phyloP scores from a whole-genome alignment of 2,888 invertebrate species.

The Parascotia fuliginaria region DNA sequence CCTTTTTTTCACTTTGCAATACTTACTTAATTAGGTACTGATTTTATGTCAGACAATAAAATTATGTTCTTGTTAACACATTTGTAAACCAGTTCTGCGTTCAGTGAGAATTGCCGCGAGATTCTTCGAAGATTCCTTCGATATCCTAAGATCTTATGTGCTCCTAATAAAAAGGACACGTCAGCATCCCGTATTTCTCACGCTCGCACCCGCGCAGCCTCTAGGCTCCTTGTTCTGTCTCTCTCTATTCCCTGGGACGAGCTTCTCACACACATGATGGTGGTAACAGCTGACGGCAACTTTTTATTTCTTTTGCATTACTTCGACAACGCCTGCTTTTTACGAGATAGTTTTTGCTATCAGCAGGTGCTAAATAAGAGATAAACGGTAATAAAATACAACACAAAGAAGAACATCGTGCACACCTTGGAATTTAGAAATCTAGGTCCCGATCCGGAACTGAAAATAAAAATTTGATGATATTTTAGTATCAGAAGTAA shows the following conservation, averaged over 20 bases:
- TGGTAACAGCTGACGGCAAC: constrained; percentile 47
- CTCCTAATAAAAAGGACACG: constrained; percentile 71
- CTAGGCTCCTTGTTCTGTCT: constrained; percentile 60
- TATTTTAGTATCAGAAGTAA: too few species aligned
- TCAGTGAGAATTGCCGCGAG: constrained; percentile 25
- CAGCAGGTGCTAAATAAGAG: background rate
- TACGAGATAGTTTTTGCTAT: constrained; percentile 2
- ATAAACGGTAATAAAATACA: background rate
- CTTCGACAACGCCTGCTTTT: constrained; percentile 7
- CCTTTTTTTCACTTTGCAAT: background rate
- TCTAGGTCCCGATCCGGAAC: background rate
- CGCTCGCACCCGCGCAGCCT: constrained; percentile 74
- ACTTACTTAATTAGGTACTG: background rate
- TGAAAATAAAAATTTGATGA: background rate
- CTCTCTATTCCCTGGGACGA: constrained; percentile 65
- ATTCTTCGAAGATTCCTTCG: constrained; percentile 39
- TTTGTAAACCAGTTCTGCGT: background rate
- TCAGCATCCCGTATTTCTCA: constrained; percentile 81
- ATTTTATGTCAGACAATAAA: background rate
- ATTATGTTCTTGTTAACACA: background rate
- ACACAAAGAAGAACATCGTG: background rate
- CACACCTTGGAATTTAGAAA: background rate
- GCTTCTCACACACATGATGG: constrained; percentile 55
- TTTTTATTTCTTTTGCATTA: constrained; percentile 26
- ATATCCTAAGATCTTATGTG: constrained; percentile 48